Evolutionary conservation across 2,113 vertebrate species (phyloP), one percentile per base, ranked within the genome.

Genomic region (Ramphastos sulfuratus): DNA sequence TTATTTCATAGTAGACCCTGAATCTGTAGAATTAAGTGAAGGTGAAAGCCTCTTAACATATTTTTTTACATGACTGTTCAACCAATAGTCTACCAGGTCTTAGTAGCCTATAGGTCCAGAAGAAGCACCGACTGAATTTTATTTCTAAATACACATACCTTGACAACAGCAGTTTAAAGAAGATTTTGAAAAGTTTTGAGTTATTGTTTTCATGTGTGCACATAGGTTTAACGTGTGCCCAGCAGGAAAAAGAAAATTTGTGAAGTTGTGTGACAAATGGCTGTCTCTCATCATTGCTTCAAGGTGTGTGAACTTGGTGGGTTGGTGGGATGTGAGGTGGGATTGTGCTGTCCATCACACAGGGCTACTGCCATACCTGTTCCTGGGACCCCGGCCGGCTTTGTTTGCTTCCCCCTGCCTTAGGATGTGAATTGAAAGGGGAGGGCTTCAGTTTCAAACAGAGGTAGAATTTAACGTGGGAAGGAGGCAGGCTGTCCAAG

Each of bases 281-380:
- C 30, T 83, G 25, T 66, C 46, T 52, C 25, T 63, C 6, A 8
- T 64, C 14, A 6, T 77, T 48, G 39, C 23, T 44, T 54, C 5
- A 1, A 24, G 16, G 27, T 35, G 39, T 23, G 24, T 1, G 4
- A 19, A 20, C 52, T 67, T 2, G 0, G 31, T 7, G 20, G 15
- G 17, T 52, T 44, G 50, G 33, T 70, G 24, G 37, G 54, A 24
- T 35, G 42, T 0, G 3, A 59, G n/a, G 39, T 71, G 58, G 25
- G 30, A 71, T 63, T 23, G 1, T 0, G 2, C 39, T 8, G 4
- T 63, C 66, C 70, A 31, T 70, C 46, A 21, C 35, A 16, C 0
- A 1, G 23, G 25, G 52, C 74, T 84, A 67, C 44, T 25, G 55
- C 42, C 18, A 17, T 44, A n/a, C 0, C 1, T 52, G 8, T 66